A percentile compares a stretch with the other conserved stretches of the same genome.
phyloP scores from a whole-genome alignment of 2,113 vertebrate genomes.

The Tympanuchus pallidicinctus region DNA sequence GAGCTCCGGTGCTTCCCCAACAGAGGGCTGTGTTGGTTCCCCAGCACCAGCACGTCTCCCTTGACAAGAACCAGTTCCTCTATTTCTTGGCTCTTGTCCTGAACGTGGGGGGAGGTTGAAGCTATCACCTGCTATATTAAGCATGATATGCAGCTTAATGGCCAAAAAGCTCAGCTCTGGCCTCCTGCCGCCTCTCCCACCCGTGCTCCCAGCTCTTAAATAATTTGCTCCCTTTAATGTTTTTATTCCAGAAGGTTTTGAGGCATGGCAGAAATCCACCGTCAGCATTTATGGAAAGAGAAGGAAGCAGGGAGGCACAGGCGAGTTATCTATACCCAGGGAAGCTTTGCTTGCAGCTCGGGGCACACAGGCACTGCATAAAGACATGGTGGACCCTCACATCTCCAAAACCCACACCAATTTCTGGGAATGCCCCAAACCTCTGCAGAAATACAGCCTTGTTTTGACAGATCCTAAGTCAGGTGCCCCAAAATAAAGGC shows the following conservation, averaged over 20 bases:
- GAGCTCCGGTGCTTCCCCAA: no score
- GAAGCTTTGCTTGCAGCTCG: neutral
- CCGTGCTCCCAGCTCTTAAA: slow-evolving; percentile 38
- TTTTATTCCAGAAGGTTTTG: slow-evolving; percentile 8
- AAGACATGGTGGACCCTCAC: neutral
- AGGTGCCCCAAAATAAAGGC: rapidly evolving
- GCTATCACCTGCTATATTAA: slow-evolving; percentile 42
- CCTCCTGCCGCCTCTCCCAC: slow-evolving; percentile 29
- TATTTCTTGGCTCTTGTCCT: neutral
- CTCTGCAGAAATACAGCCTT: neutral
- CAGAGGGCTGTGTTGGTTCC: neutral
- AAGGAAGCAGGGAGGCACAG: neutral
- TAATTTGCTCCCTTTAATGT: slow-evolving; percentile 19
- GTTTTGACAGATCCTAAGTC: rapidly evolving
- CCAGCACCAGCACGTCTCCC: neutral
- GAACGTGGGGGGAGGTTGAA: neutral
- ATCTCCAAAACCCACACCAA: rapidly evolving
- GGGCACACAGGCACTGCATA: neutral
- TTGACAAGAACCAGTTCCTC: neutral
- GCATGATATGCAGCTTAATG: neutral
- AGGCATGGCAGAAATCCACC: slow-evolving; percentile 9
- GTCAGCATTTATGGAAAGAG: neutral
- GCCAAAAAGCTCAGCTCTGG: neutral
- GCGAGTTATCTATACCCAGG: neutral
- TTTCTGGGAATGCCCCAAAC: neutral